phyloP scores from a whole-genome alignment of 2,797 vertebrate genomes.

The Sardinella longiceps region DNA sequence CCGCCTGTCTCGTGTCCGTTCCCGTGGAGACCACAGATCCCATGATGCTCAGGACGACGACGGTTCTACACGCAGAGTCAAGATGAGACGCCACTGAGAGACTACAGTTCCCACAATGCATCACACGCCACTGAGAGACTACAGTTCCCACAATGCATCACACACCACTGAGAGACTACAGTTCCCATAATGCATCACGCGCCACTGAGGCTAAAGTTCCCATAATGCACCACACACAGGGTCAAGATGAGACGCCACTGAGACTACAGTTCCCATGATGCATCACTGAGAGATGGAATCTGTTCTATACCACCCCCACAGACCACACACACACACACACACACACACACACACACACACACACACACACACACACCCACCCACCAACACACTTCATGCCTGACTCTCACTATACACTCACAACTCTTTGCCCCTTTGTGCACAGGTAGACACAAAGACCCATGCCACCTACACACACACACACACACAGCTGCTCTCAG shows the following conservation, averaged over 20 bases:
- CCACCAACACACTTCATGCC: too few relatives aligned
- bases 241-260: too few relatives aligned
- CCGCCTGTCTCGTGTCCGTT: slow-evolving; percentile 65
- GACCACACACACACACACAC: neutral
- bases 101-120: too few relatives aligned
- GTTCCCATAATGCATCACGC: too few relatives aligned
- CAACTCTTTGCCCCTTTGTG: too few relatives aligned
- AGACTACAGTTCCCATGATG: too few relatives aligned
- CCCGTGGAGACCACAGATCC: slow-evolving; percentile 61
- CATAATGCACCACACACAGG: too few relatives aligned
- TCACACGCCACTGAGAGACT: too few relatives aligned
- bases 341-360: neutral
- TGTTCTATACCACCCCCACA: neutral
- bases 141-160: slow-evolving; percentile 51
- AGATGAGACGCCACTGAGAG: slow-evolving; percentile 93
- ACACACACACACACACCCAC: too few relatives aligned
- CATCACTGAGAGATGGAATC: neutral
- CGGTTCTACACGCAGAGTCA: slow-evolving; percentile 86
- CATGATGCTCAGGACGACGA: slow-evolving; percentile 80
- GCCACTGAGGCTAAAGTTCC: too few relatives aligned
- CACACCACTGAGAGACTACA: slow-evolving; percentile 79
- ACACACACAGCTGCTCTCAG: neutral
- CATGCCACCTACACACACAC: neutral
- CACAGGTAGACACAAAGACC: neutral
- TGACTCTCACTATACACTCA: too few relatives aligned